Conservation (phyloP, 2,888 invertebrate species). For the Terebella lapidaria region DNA sequence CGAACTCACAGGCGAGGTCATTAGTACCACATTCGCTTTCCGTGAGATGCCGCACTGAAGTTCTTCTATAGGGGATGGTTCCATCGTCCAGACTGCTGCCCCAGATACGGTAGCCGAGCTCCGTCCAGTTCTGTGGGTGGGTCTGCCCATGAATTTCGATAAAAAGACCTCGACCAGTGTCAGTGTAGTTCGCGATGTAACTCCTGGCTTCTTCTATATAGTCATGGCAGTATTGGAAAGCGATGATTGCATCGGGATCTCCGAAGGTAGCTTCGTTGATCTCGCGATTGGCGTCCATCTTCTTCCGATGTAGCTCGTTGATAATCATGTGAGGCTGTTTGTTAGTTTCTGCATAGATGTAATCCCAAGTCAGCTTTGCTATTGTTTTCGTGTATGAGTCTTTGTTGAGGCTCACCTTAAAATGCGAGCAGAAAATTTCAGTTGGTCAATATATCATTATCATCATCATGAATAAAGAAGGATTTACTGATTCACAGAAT, state of each 20-base stretch:
- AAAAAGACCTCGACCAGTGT: conserved; percentile 11
- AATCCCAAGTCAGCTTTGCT: conserved; percentile 1
- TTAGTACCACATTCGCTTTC: conserved; percentile 2
- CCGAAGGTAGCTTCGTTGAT: conserved; percentile 13
- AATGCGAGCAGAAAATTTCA: too few species aligned
- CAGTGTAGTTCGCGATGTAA: conserved; percentile 4
- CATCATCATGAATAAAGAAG: too few species aligned
- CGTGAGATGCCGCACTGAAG: conserved; percentile 16
- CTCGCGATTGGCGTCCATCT: conserved; percentile 15
- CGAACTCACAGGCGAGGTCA: background rate
- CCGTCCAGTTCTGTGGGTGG: conserved; percentile 18
- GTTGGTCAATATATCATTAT: too few species aligned
- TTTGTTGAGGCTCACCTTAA: too few species aligned
- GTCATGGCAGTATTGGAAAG: conserved; percentile 21
- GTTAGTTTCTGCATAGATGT: background rate
- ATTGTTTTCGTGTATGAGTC: conserved; percentile 8
- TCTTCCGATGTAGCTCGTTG: conserved; percentile 7
- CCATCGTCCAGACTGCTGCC: conserved; percentile 7
- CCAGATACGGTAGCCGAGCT: conserved; percentile 23
- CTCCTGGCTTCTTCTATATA: conserved; percentile 22
- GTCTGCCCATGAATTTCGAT: conserved; percentile 28
- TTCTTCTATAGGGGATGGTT: background rate
- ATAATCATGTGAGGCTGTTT: conserved; percentile 5
- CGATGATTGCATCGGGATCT: conserved; percentile 10
- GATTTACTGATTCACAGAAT: too few species aligned